A percentile compares a stretch with the other conserved stretches of the same genome.
These are phyloP conservation scores for Drosophila helvetica DNA, from an alignment of 2,888 invertebrate genomes.

Conservation along the genomic window DNA sequence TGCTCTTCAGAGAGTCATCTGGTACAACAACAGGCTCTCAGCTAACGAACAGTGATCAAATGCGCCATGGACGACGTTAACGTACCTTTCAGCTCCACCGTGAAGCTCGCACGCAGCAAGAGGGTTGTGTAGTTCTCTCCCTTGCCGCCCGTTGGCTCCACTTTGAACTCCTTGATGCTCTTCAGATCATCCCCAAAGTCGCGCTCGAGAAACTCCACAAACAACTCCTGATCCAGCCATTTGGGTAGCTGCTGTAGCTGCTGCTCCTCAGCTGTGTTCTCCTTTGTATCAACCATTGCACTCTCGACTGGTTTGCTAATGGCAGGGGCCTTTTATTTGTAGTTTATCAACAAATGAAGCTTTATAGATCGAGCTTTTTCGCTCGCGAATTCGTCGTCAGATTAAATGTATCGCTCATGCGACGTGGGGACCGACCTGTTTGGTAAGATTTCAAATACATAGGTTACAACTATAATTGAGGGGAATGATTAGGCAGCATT, in stretches of 20 bases:
- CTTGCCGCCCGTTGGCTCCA: conserved; percentile 55
- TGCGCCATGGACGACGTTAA: not conserved
- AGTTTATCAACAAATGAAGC: conserved; percentile 27
- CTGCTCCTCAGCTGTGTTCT: not conserved
- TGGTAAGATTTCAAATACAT: not conserved
- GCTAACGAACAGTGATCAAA: not conserved
- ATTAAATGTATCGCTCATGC: not conserved
- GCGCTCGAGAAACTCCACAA: conserved; percentile 58
- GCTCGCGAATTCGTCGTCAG: conserved; percentile 17
- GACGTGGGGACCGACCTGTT: not conserved
- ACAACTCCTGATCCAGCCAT: conserved; percentile 52
- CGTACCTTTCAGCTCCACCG: conserved; percentile 65
- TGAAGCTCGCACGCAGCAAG: conserved; percentile 65
- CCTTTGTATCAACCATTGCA: conserved; percentile 36
- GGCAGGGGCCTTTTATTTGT: conserved; percentile 14
- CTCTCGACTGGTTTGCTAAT: not conserved
- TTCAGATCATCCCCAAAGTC: conserved; percentile 60
- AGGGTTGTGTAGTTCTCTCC: conserved; percentile 81
- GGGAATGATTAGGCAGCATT: not conserved
- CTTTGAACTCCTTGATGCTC: conserved; percentile 56
- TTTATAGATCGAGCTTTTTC: conserved; percentile 1
- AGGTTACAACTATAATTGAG: not conserved
- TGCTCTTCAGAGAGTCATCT: conserved; percentile 52
- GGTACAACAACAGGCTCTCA: not conserved
- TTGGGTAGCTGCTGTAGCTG: conserved; percentile 31